Percentiles rank a stretch among this genome's conserved stretches.
Evolutionary conservation across 2,113 vertebrate genomes (phyloP).

Genomic region (Dicentrarchus labrax): DNA sequence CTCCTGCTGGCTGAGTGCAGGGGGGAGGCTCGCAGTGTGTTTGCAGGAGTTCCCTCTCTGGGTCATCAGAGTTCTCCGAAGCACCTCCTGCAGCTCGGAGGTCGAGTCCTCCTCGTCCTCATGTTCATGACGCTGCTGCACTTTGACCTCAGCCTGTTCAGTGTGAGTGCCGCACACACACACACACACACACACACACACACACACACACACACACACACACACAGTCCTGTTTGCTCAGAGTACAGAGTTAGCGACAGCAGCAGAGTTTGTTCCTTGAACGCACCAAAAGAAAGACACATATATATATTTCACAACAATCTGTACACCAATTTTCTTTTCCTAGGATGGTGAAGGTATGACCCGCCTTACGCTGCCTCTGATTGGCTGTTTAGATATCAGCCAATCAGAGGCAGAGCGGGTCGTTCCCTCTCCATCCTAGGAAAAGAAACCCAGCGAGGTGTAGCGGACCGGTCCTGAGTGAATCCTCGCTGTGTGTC

Average conservation of each 20-base stretch:
- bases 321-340: too few relatives aligned
- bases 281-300: too few relatives aligned
- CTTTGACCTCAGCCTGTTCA: slow-evolving; percentile 91
- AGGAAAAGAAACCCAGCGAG: too few relatives aligned
- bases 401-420: too few relatives aligned
- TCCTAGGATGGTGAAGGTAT: too few relatives aligned
- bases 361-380: too few relatives aligned
- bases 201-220: background rate
- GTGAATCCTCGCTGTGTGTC: background rate
- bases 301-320: too few relatives aligned
- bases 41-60: slow-evolving; percentile 92
- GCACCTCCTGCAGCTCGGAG: slow-evolving; percentile 95
- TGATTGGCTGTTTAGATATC: too few relatives aligned
- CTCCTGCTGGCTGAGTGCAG: slow-evolving; percentile 92
- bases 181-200: slow-evolving; percentile 4
- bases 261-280: too few relatives aligned
- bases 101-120: slow-evolving; percentile 90
- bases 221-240: too few relatives aligned
- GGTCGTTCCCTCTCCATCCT: too few relatives aligned
- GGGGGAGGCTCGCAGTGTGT: slow-evolving; percentile 93
- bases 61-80: slow-evolving; percentile 91
- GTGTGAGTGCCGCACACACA: slow-evolving; percentile 81
- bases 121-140: slow-evolving; percentile 98
- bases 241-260: too few relatives aligned
- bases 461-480: background rate